phyloP scores from a whole-genome alignment of 1,140 invertebrate genomes.

The Sinella curviseta region DNA sequence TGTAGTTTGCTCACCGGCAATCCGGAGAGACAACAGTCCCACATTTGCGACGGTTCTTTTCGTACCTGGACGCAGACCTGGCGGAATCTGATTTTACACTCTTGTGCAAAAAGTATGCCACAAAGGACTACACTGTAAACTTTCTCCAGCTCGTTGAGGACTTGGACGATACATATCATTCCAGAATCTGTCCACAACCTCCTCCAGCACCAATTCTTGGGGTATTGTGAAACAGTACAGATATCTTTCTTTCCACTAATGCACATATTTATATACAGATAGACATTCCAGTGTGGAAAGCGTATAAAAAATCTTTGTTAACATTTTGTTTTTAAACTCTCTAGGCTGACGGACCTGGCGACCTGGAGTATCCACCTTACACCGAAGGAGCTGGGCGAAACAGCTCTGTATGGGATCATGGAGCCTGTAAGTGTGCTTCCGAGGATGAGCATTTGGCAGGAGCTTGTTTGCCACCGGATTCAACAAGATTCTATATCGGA shows the following conservation, averaged over 20 bases:
- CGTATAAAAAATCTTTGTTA: neutral
- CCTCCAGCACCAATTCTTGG: conserved; percentile 40
- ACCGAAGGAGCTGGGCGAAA: conserved; percentile 36
- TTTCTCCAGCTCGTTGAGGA: conserved; percentile 45
- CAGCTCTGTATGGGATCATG: conserved; percentile 42
- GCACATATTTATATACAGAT: too few species aligned
- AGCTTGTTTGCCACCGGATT: conserved; percentile 35
- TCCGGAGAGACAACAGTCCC: conserved; percentile 46
- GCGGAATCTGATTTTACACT: conserved; percentile 46
- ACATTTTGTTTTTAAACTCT: conserved; percentile 1
- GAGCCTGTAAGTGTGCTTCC: conserved; percentile 43
- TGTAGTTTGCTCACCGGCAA: conserved; percentile 46
- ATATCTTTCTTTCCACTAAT: neutral
- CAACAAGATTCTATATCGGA: conserved; percentile 44
- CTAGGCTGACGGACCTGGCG: conserved; percentile 44
- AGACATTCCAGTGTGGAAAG: neutral
- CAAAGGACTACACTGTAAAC: conserved; percentile 46
- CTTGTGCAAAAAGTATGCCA: conserved; percentile 48
- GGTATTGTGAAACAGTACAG: conserved; percentile 30
- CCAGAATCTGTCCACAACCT: conserved; percentile 36
- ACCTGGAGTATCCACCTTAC: conserved; percentile 15
- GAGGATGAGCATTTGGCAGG: conserved; percentile 43
- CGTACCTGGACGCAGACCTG: conserved; percentile 36
- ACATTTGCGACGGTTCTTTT: conserved; percentile 41
- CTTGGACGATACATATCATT: conserved; percentile 41